Evolutionary conservation across 2,113 vertebrate genomes (phyloP).

Genomic region (Apodemus speciosus): DNA sequence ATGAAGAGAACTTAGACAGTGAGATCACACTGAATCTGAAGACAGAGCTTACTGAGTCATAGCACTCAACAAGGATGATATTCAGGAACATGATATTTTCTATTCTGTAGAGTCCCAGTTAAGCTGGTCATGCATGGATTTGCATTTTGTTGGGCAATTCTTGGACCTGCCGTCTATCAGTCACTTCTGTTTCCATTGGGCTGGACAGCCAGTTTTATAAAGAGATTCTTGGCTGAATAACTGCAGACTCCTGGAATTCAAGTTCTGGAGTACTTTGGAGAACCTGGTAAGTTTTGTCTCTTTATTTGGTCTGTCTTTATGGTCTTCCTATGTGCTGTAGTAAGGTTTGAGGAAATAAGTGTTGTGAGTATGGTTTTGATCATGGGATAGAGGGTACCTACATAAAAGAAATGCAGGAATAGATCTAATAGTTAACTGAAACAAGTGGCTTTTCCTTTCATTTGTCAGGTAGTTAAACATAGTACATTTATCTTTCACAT

Average conservation of each 20-base stretch:
- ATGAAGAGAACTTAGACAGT: background rate
- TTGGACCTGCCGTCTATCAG: background rate
- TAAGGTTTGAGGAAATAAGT: background rate
- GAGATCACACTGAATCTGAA: background rate
- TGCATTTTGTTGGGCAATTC: slow-evolving; percentile 29
- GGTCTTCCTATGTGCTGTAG: background rate
- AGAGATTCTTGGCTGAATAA: background rate
- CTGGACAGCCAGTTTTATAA: background rate
- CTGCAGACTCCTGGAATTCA: background rate
- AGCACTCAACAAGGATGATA: background rate
- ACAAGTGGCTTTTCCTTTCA: no score
- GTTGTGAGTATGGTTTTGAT: background rate
- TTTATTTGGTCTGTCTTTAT: background rate
- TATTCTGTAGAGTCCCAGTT: background rate
- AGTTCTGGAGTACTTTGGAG: background rate
- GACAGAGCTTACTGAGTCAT: background rate
- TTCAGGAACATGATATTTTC: background rate
- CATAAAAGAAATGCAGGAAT: background rate
- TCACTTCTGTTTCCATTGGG: background rate
- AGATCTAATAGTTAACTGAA: background rate
- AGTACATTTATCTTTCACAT: no score
- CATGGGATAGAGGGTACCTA: no score
- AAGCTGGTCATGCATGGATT: background rate
- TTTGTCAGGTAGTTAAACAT: background rate
- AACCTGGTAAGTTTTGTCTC: slow-evolving; percentile 13